Evolutionary conservation across 2,113 vertebrate species (phyloP).

Genomic region (Podarcis muralis): DNA sequence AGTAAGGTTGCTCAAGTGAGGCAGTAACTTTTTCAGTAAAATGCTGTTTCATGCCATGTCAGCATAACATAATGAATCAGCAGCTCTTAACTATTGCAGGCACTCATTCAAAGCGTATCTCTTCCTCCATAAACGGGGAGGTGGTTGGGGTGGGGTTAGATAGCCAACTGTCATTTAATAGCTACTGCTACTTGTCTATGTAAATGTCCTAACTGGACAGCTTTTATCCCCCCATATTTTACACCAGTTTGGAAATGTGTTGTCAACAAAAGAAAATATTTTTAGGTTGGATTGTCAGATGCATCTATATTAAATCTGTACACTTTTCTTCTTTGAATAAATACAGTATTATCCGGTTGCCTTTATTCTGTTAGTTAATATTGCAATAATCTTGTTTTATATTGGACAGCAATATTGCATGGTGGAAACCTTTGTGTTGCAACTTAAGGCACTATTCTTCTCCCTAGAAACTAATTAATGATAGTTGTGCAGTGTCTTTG

Average conservation of each 20-base stretch:
- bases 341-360: background rate
- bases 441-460: background rate
- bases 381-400: background rate
- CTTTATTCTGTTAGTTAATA: background rate
- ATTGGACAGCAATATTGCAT: background rate
- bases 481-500: background rate
- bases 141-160: conserved; percentile 37
- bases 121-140: conserved; percentile 68
- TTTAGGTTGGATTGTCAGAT: background rate
- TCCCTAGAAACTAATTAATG: background rate
- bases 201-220: background rate
- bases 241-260: background rate
- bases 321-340: background rate
- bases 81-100: conserved; percentile 55
- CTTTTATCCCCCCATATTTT: background rate
- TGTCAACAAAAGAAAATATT: background rate
- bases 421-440: background rate
- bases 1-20: background rate
- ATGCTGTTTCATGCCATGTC: conserved; percentile 68
- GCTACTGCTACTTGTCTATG: background rate
- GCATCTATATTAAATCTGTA: background rate
- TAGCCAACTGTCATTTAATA: conserved; percentile 13
- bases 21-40: conserved; percentile 32
- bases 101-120: conserved; percentile 57
- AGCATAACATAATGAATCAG: conserved; percentile 70